phyloP scores from a whole-genome alignment of 2,113 vertebrate genomes.

The Oncorhynchus clarkii region DNA sequence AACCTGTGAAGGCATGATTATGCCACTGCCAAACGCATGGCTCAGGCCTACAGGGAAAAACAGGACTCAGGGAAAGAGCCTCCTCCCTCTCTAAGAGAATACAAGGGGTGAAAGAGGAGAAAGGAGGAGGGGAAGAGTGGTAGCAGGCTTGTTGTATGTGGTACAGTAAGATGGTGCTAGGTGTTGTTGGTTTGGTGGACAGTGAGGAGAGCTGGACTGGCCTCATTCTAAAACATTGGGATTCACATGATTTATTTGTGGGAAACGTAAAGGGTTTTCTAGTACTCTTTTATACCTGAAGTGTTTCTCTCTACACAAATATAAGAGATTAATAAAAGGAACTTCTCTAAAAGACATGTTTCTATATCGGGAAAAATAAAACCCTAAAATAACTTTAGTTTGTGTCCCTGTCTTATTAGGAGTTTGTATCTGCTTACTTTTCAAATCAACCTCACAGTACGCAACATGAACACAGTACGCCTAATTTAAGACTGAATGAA shows the following conservation, averaged over 20 bases:
- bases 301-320: too few species aligned
- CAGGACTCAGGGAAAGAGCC: neutral
- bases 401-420: too few species aligned
- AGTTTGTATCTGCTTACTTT: too few species aligned
- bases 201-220: neutral
- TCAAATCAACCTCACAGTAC: too few species aligned
- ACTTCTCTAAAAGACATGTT: too few species aligned
- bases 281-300: too few species aligned
- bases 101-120: neutral
- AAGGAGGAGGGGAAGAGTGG: constrained; percentile 1
- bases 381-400: too few species aligned
- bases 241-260: constrained; percentile 63
- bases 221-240: constrained; percentile 39
- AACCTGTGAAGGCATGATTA: constrained; percentile 75
- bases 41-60: neutral
- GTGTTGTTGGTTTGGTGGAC: neutral
- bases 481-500: too few species aligned
- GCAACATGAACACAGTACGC: too few species aligned
- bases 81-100: neutral
- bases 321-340: too few species aligned
- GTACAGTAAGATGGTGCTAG: neutral
- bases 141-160: constrained; percentile 2
- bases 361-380: too few species aligned
- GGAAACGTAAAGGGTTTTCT: too few species aligned
- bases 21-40: neutral